Evolutionary conservation across 2,797 vertebrate genomes (phyloP), one percentile per base, ranked within the genome.

Genomic region (Euphonia xanthogaster): DNA sequence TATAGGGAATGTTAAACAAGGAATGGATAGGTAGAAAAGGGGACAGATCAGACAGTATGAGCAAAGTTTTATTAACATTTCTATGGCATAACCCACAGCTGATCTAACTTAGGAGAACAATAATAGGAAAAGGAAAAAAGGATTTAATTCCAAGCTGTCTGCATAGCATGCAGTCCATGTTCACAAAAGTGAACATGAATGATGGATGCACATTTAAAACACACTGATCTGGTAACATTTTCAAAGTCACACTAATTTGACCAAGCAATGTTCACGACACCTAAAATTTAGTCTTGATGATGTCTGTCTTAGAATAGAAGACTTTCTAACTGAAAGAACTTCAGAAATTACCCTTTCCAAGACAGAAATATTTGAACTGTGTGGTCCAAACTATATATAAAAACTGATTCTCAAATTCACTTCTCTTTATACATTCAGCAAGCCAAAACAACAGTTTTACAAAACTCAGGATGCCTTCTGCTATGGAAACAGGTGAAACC

Each of bases 141-240:
- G 6, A 51, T 31, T 86, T 65, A 0, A 22, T 58, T 65, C 9
- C 17, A 74, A 79, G 28, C 5, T 3, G 0, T 77, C 53, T 51
- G n/a, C 60, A 68, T 24, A 12, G 17, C 16, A 33, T 35, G 15
- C 7, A 70, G 27, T 31, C 25, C 22, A 7, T 1, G 0, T 6
- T 76, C 5, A 24, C 42, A 53, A 70, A 70, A 89, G 20, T 40
- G 31, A 82, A 66, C 27, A 12, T 15, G 7, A 47, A 82, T 76
- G 33, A 47, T 31, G 3, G 9, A 47, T 28, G 25, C 9, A 62
- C 90, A 53, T 13, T 45, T 66, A 53, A 88, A 83, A 55, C 7
- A 31, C 1, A 0, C 15, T 55, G 15, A 60, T 66, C 12, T 79
- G 12, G 30, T 39, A 73, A 48, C 20, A 73, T 78, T 93, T 78